phyloP scores from a whole-genome alignment of 2,888 invertebrate genomes.

The Eristalis intricaria region DNA sequence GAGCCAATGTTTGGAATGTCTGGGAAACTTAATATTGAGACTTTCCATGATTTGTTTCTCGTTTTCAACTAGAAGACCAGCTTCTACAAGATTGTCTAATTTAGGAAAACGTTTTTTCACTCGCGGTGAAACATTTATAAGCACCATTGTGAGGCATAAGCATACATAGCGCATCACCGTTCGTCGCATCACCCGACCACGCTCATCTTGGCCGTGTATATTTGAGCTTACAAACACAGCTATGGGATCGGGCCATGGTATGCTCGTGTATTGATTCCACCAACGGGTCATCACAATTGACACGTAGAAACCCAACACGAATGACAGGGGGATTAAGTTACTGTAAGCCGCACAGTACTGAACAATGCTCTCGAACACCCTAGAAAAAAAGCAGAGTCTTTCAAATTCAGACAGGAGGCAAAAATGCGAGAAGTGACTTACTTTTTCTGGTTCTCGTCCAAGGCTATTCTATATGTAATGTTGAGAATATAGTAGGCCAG shows the following conservation, averaged over 20 bases:
- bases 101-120: slow-evolving; percentile 95
- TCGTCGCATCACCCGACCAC: slow-evolving; percentile 90
- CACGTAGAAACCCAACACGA: slow-evolving; percentile 97
- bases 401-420: neutral
- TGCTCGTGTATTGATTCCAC: slow-evolving; percentile 93
- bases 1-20: slow-evolving; percentile 94
- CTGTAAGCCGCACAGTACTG: slow-evolving; percentile 93
- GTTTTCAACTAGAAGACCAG: slow-evolving; percentile 91
- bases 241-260: slow-evolving; percentile 93
- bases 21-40: slow-evolving; percentile 90
- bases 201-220: slow-evolving; percentile 92
- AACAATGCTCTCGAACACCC: slow-evolving; percentile 91
- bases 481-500: slow-evolving; percentile 90
- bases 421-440: slow-evolving; percentile 79
- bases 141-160: slow-evolving; percentile 92
- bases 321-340: slow-evolving; percentile 94
- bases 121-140: slow-evolving; percentile 92
- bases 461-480: slow-evolving; percentile 87
- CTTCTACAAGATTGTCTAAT: slow-evolving; percentile 91
- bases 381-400: slow-evolving; percentile 79
- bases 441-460: slow-evolving; percentile 87
- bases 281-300: slow-evolving; percentile 95
- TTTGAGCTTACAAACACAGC: slow-evolving; percentile 93
- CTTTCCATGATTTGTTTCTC: slow-evolving; percentile 90
- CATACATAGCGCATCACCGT: slow-evolving; percentile 93